phyloP scores from a whole-genome alignment of 2,888 invertebrate species.

The Macrophya annulata region DNA sequence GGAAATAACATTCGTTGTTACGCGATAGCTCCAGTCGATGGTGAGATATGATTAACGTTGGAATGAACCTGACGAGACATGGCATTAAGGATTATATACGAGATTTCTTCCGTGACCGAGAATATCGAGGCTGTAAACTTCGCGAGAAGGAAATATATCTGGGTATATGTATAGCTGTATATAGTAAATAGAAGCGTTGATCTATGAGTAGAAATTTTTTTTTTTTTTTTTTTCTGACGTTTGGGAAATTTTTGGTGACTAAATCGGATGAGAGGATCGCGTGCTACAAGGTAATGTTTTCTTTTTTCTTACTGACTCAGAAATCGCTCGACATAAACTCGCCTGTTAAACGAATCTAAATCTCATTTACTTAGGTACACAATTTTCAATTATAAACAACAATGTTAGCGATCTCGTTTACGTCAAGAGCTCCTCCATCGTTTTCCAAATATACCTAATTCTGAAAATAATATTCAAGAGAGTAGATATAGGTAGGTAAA shows the following conservation, averaged over 20 bases:
- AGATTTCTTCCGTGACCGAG: not conserved
- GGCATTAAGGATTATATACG: not conserved
- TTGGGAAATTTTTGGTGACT: not conserved
- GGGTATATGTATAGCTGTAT: no score
- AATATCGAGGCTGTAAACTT: not conserved
- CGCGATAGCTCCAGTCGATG: not conserved
- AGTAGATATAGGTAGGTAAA: not conserved
- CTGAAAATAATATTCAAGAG: not conserved
- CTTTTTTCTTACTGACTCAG: not conserved
- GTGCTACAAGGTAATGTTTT: not conserved
- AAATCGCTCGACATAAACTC: not conserved
- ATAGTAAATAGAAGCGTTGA: not conserved
- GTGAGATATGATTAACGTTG: not conserved
- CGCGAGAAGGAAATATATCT: not conserved
- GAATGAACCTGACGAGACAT: not conserved
- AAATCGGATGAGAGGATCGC: not conserved
- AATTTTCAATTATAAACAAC: conserved; percentile 42
- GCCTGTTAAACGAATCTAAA: not conserved
- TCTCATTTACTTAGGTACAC: conserved; percentile 15
- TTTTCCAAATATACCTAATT: not conserved
- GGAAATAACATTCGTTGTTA: not conserved
- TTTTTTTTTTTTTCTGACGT: conserved; percentile 3
- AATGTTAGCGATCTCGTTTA: conserved; percentile 25
- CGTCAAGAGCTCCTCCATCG: not conserved
- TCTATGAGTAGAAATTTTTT: conserved; percentile 14